Evolutionary conservation across 2,888 invertebrate species (phyloP).

Genomic region (Quadroppia sp.): DNA sequence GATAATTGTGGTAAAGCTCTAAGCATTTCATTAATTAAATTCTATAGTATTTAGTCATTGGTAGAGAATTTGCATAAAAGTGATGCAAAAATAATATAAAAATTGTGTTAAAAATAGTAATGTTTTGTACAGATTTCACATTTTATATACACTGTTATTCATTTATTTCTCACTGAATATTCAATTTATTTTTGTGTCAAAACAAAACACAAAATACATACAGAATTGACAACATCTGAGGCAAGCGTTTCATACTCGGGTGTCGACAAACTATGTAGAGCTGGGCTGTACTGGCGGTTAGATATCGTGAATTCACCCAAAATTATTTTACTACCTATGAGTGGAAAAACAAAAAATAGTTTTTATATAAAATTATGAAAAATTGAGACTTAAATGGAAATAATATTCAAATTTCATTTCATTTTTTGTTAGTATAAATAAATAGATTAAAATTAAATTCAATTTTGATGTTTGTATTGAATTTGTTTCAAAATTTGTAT

Average conservation of each 20-base stretch:
- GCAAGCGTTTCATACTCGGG: conserved; percentile 40
- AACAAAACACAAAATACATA: conserved; percentile 37
- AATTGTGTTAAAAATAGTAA: neutral
- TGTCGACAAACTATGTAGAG: conserved; percentile 37
- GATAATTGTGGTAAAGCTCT: conserved; percentile 24
- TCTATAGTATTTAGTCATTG: neutral
- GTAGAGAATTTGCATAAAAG: neutral
- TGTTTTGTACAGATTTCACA: neutral
- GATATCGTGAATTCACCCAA: conserved; percentile 44
- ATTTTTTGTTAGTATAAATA: neutral
- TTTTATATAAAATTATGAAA: neutral
- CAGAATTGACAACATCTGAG: conserved; percentile 42
- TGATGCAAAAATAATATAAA: neutral
- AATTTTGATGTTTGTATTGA: too few species aligned
- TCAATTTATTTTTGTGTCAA: neutral
- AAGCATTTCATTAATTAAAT: conserved; percentile 15
- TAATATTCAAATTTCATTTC: neutral
- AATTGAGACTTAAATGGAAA: neutral
- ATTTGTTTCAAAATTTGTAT: neutral
- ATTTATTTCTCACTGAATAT: neutral
- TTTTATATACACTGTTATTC: neutral
- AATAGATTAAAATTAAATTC: too few species aligned
- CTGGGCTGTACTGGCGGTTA: conserved; percentile 43
- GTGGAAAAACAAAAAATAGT: neutral
- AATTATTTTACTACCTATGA: conserved; percentile 6